Base-by-base conservation (phyloP, 2,888 invertebrate species). In the Galerucella calmariensis region DNA sequence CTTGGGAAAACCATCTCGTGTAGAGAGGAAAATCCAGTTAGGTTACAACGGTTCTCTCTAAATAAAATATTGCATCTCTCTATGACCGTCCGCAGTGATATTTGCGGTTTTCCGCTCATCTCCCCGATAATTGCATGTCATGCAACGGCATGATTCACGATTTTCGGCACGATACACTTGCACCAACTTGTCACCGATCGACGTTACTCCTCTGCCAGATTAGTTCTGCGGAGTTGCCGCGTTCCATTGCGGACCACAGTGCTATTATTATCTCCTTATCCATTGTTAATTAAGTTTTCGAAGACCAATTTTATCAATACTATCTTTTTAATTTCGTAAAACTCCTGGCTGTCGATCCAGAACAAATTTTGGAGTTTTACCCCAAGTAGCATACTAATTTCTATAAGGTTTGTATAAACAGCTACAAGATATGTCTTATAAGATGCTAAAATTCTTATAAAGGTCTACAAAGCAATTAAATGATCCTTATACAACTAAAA, bases 21-120 rank as follows among this genome's bases (percentile, higher is more conserved):
- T 56, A 56, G 16, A 56, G 20, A 20, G 16, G 10, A 16, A 56
- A 56, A 20, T 6, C 20, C 11, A n/a, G 56, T 56, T 20, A 56
- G 10, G 20, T 20, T 56, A 56, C 56, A 10, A 56, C 16, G 20
- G 56, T 56, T 16, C 10, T 48, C 12, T 14, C 35, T 41, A 41
- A 48, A 48, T 20, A 56, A 16, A 56, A 56, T 20, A 56, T 56
- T 56, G 8, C 11, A 16, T 56, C 56, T 20, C 53, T 56, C 56
- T 56, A 20, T 20, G 9, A n/a, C 46, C 41, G 16, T 65, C 62
- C 76, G 77, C 74, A 76, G 72, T 77, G 76, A 75, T 69, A 76
- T 77, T 75, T 75, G 62, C 70, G 75, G 76, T 72, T 74, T 77
- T 76, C 77, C 74, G 76, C 77, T 74, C 70, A 73, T 76, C 75